Evolutionary conservation across 1,140 invertebrate genomes (phyloP).

Genomic region (Pachyrhynchus sulphureomaculatus): DNA sequence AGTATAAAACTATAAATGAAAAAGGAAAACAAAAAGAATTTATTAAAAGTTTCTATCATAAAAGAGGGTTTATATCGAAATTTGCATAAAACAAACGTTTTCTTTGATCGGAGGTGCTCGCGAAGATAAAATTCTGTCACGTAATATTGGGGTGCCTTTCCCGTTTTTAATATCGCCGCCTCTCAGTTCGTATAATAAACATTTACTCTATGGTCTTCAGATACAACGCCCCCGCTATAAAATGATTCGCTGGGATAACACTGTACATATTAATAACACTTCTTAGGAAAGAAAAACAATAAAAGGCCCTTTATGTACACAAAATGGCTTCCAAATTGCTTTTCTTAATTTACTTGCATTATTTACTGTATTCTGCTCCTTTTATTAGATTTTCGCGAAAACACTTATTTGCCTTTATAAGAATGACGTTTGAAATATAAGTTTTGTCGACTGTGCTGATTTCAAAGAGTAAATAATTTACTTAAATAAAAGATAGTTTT

Average conservation of each 20-base stretch:
- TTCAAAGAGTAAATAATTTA: too few species aligned
- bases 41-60: constrained; percentile 6
- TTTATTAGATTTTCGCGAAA: neutral
- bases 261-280: constrained; percentile 33
- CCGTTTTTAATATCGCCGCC: constrained; percentile 32
- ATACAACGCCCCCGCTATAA: constrained; percentile 23
- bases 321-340: constrained; percentile 25
- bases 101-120: constrained; percentile 29
- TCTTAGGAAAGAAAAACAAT: constrained; percentile 28
- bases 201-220: constrained; percentile 30
- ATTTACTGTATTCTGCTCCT: neutral
- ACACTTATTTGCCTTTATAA: too few species aligned
- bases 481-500: too few species aligned
- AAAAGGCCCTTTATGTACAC: constrained; percentile 24
- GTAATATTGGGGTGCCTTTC: constrained; percentile 24
- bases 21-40: neutral
- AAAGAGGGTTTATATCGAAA: constrained; percentile 25
- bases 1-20: too few species aligned
- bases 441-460: too few species aligned
- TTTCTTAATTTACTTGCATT: constrained; percentile 21
- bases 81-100: constrained; percentile 33
- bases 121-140: constrained; percentile 28
- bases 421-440: too few species aligned
- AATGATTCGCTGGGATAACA: constrained; percentile 28
- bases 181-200: constrained; percentile 22